These are phyloP conservation scores for Halictus quadricinctus DNA, from an alignment of 2,888 invertebrate species.

Conservation along the genomic window DNA sequence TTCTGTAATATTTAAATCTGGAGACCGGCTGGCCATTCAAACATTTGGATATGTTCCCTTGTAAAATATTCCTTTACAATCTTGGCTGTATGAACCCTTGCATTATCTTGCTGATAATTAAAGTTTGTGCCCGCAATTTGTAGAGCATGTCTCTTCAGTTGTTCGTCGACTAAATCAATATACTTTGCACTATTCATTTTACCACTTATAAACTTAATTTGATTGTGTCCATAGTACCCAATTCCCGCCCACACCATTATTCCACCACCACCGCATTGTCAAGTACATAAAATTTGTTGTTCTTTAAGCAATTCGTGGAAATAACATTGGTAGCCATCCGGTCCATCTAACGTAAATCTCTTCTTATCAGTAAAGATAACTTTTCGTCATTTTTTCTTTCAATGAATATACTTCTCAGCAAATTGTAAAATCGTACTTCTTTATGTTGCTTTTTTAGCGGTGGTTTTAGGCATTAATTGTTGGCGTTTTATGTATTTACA, in stretches of 20 bases:
- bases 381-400: background rate
- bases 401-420: background rate
- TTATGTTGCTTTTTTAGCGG: background rate
- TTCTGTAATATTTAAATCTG: no score
- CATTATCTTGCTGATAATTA: no score
- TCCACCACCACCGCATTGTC: background rate
- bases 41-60: background rate
- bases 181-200: background rate
- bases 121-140: background rate
- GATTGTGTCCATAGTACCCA: background rate
- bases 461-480: background rate
- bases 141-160: background rate
- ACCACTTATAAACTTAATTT: background rate
- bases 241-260: background rate
- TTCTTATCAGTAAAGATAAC: background rate
- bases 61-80: no score
- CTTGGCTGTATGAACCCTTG: no score
- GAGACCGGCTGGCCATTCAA: no score
- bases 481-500: background rate
- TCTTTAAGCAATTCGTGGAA: background rate
- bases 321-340: background rate
- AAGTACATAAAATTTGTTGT: background rate
- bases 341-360: background rate
- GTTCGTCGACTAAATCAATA: background rate
- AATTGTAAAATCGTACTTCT: background rate